Base-by-base conservation (phyloP, 2,113 vertebrate species). In the Sterrhoptilus dennistouni region DNA sequence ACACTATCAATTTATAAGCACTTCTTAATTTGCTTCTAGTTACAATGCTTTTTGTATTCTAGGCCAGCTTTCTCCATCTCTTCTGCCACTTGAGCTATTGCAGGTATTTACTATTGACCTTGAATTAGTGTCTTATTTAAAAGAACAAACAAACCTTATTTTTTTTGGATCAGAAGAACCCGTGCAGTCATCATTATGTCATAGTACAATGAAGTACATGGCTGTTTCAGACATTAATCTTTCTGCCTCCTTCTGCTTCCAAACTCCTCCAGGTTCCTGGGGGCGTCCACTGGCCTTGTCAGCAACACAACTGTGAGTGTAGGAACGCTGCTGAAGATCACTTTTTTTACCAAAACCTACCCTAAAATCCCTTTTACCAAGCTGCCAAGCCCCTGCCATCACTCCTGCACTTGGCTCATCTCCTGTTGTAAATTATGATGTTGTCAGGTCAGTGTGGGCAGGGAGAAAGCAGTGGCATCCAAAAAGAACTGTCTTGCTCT, bases 11-110 rank as follows among this genome's bases (percentile, higher is more conserved):
- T 83, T 83, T 82, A 74, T 66, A 91, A 91, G 66, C 28, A 81
- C 11, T 89, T 77, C 57, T 71, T 87, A 82, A 96, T 95, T 91
- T 96, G 33, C 71, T 50, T 61, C 75, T 59, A 33, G 24, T 86
- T 74, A 28, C 60, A 52, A 40, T 23, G 42, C 4, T 49, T 79
- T 85, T 65, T 83, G 50, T 78, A 59, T 93, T 92, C 79, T 63
- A 29, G 22, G 52, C 31, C 23, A 72, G 49, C 45, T 95, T 81
- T 69, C 33, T 88, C 14, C 24, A 35, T 45, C 72, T 83, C 33
- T 40, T 28, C 36, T 65, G 50, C 49, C 27, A 54, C 17, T 70
- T 66, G 40, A 36, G 59, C 11, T 33, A 24, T 14, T 60, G 36
- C 20, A 87, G 25, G 10, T 92, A 64, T 78, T 90, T 80, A 78